phyloP scores from a whole-genome alignment of 2,888 invertebrate species.

The Trypoxylon attenuatum region DNA sequence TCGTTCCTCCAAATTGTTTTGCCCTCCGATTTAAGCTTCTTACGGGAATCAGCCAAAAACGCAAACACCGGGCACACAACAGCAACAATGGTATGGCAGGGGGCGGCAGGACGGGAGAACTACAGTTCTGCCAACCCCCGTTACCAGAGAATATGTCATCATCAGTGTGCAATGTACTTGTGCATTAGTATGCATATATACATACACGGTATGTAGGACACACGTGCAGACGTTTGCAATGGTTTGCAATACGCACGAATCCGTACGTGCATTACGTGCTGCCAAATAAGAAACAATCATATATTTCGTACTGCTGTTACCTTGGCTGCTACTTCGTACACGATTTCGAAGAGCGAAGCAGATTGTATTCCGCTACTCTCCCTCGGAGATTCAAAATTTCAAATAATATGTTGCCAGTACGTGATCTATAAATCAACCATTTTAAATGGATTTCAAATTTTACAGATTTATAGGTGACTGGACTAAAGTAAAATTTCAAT shows the following conservation, averaged over 20 bases:
- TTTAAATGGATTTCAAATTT: background rate
- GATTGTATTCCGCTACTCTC: no score
- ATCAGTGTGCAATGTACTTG: no score
- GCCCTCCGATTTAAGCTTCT: constrained; percentile 18
- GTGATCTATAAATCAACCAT: background rate
- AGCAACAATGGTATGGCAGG: constrained; percentile 59
- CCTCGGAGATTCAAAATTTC: no score
- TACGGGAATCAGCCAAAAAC: constrained; percentile 45
- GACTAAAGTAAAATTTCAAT: background rate
- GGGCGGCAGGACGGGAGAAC: constrained; percentile 28
- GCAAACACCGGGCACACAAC: constrained; percentile 56
- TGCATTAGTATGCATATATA: no score
- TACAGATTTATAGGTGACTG: background rate
- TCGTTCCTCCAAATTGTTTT: constrained; percentile 2
- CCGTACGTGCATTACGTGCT: no score
- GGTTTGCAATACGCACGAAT: no score
- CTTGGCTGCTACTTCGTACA: no score
- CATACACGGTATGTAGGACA: no score
- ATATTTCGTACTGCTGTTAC: no score
- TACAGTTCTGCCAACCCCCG: constrained; percentile 40
- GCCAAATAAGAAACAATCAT: no score
- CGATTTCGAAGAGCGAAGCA: no score
- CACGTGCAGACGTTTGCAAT: no score
- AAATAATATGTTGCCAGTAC: background rate
- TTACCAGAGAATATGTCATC: background rate